A percentile compares a stretch with the other conserved stretches of the same genome.
phyloP scores from a whole-genome alignment of 2,113 vertebrate species.

The Callopanchax toddi region DNA sequence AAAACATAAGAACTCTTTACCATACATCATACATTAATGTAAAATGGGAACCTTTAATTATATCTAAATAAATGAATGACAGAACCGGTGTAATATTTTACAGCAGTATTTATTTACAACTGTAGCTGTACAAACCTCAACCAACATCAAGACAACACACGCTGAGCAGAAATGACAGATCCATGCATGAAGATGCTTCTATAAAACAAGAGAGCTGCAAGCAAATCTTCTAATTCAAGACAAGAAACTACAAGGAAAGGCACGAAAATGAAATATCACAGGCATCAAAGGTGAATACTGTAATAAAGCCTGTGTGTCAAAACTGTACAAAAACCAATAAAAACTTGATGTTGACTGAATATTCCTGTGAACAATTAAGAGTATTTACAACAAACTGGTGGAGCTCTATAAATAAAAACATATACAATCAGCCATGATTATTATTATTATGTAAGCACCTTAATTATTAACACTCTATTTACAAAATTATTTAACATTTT shows the following conservation, averaged over 20 bases:
- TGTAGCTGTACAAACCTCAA: conserved; percentile 27
- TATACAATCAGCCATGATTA: too few relatives aligned
- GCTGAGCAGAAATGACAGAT: not conserved
- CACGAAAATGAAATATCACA: too few relatives aligned
- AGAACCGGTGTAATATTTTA: conserved; percentile 5
- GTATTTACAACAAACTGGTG: conserved; percentile 7
- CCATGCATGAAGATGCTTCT: conserved; percentile 17
- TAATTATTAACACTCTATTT: not conserved
- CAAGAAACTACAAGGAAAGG: too few relatives aligned
- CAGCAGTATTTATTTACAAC: conserved; percentile 54
- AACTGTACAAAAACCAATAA: too few relatives aligned
- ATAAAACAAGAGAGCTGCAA: too few relatives aligned
- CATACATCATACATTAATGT: too few relatives aligned
- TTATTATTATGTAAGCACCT: too few relatives aligned
- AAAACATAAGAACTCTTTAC: too few relatives aligned
- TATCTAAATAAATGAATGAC: not conserved
- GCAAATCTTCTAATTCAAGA: too few relatives aligned
- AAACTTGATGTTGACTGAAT: too few relatives aligned
- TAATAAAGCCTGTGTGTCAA: not conserved
- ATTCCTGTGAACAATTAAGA: not conserved
- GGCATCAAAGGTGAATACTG: not conserved
- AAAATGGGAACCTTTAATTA: too few relatives aligned
- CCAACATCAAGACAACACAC: conserved; percentile 8
- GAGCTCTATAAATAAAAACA: not conserved
- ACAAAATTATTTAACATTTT: conserved; percentile 13